Percentiles rank a stretch among this genome's conserved stretches.
Conservation (phyloP, 2,888 invertebrate genomes). For the Rhopalosiphum nymphaeae region DNA sequence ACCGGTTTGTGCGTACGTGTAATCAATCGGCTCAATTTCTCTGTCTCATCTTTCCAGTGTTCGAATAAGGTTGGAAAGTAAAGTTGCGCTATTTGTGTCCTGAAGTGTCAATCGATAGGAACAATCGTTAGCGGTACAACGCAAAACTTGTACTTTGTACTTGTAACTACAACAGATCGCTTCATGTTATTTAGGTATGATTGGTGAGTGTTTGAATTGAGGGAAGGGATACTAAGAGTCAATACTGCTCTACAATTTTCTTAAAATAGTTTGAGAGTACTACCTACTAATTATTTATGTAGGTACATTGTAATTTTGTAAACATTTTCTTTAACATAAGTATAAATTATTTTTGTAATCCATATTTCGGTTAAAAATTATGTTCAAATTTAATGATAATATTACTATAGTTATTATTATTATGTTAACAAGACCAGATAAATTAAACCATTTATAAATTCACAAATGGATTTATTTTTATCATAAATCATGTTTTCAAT, state of each 20-base stretch:
- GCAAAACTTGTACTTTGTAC: too few species aligned
- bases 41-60: too few species aligned
- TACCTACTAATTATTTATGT: not conserved
- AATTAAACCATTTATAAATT: not conserved
- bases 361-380: not conserved
- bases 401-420: not conserved
- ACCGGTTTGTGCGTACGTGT: too few species aligned
- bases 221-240: accelerated
- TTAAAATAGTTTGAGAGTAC: not conserved
- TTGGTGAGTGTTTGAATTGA: not conserved
- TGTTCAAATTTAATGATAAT: not conserved
- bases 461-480: not conserved
- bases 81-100: too few species aligned
- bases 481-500: not conserved
- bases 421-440: not conserved
- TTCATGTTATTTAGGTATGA: too few species aligned
- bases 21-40: too few species aligned
- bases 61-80: too few species aligned
- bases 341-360: not conserved
- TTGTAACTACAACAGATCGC: too few species aligned
- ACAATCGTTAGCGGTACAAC: too few species aligned
- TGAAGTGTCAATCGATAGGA: too few species aligned
- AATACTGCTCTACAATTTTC: not conserved
- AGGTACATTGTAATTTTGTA: not conserved
- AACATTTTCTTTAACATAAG: not conserved